Conservation (phyloP, 1,140 invertebrate genomes). For the Drosophila mayri region DNA sequence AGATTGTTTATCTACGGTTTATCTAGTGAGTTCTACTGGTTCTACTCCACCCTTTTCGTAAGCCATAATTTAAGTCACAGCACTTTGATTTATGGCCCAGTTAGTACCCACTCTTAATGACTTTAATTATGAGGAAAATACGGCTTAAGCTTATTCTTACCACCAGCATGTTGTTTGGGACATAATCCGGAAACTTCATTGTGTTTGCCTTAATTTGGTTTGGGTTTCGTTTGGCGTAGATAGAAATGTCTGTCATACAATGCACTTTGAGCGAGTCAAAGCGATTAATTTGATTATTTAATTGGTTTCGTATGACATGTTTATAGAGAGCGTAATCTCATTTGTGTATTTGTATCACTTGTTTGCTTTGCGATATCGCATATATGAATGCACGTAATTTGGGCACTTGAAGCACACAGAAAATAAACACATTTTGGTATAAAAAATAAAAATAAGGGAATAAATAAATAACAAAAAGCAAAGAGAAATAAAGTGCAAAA, state of each 20-base stretch:
- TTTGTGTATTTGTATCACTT: slow-evolving; percentile 38
- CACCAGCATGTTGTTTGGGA: slow-evolving; percentile 83
- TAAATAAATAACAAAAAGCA: slow-evolving; percentile 15
- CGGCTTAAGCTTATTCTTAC: slow-evolving; percentile 52
- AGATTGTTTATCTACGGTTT: slow-evolving; percentile 33
- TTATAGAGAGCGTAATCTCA: slow-evolving; percentile 36
- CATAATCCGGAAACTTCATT: slow-evolving; percentile 84
- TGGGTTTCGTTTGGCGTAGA: slow-evolving; percentile 37
- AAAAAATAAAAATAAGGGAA: slow-evolving; percentile 3
- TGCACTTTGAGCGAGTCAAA: slow-evolving; percentile 63
- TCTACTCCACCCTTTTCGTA: slow-evolving; percentile 18
- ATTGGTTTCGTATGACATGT: slow-evolving; percentile 66
- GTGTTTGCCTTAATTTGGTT: slow-evolving; percentile 44
- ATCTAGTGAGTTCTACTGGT: slow-evolving; percentile 17
- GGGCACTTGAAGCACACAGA: slow-evolving; percentile 43
- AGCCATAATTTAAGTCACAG: slow-evolving; percentile 53
- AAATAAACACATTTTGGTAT: slow-evolving; percentile 21
- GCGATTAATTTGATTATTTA: slow-evolving; percentile 70
- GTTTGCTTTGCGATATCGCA: slow-evolving; percentile 32
- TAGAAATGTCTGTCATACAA: slow-evolving; percentile 66
- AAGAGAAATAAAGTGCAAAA: slow-evolving; percentile 18
- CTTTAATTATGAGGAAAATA: slow-evolving; percentile 56
- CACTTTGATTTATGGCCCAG: slow-evolving; percentile 65
- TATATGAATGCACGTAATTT: slow-evolving; percentile 60
- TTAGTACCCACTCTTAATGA: slow-evolving; percentile 44